Conservation (phyloP, 2,888 invertebrate species). For the Harpalus rufipes region DNA sequence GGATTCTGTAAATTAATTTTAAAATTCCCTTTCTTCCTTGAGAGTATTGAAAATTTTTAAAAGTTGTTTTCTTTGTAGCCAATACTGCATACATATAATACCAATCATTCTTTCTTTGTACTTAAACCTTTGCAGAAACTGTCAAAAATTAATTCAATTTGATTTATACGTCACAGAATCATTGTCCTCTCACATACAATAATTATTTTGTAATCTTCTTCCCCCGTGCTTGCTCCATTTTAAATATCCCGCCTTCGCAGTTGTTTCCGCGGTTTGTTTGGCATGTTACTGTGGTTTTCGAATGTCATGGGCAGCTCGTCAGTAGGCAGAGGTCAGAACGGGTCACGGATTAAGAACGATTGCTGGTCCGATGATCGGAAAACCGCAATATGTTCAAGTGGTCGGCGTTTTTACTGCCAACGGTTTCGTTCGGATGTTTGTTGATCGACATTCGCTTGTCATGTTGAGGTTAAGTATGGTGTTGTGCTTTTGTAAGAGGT, state of each 20-base stretch:
- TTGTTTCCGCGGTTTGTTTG: slow-evolving; percentile 30
- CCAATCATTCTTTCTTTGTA: too few species aligned
- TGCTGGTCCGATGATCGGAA: slow-evolving; percentile 26
- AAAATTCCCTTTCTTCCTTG: too few species aligned
- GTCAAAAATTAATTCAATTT: too few species aligned
- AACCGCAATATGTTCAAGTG: slow-evolving; percentile 32
- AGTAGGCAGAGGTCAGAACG: slow-evolving; percentile 21
- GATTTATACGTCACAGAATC: too few species aligned
- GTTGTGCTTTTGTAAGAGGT: slow-evolving; percentile 7
- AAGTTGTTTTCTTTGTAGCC: too few species aligned
- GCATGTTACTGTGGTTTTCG: slow-evolving; percentile 25
- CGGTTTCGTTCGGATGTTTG: slow-evolving; percentile 21
- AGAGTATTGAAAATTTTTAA: too few species aligned
- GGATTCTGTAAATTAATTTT: too few species aligned
- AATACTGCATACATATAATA: too few species aligned
- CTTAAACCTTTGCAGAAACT: too few species aligned
- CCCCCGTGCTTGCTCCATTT: too few species aligned
- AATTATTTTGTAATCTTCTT: background rate
- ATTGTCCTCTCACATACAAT: too few species aligned
- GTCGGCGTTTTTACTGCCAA: slow-evolving; percentile 30
- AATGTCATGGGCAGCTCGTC: slow-evolving; percentile 28
- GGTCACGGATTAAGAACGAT: slow-evolving; percentile 49
- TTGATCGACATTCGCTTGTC: slow-evolving; percentile 40
- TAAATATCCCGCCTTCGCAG: background rate
- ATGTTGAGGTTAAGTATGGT: slow-evolving; percentile 29